phyloP scores from a whole-genome alignment of 2,888 invertebrate species.

The Acronicta leporina region DNA sequence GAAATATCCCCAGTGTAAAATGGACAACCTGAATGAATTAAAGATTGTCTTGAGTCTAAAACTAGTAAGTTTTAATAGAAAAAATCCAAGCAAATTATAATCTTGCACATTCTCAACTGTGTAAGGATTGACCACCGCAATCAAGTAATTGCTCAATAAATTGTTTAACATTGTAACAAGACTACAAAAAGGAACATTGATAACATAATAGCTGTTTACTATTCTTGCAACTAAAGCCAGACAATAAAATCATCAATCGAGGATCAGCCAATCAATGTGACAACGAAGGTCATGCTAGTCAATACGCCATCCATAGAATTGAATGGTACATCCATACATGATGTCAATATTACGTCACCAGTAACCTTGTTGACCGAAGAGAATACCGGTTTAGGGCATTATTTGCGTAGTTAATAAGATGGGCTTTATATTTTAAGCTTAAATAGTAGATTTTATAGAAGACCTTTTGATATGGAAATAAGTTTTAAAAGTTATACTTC shows the following conservation, averaged over 20 bases:
- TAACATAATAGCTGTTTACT: neutral
- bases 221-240: conserved; percentile 11
- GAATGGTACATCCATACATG: conserved; percentile 54
- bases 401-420: conserved; percentile 13
- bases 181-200: neutral
- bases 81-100: no score
- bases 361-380: conserved; percentile 58
- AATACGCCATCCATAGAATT: conserved; percentile 57
- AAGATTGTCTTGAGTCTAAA: neutral
- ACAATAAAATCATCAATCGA: conserved; percentile 43
- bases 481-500: no score
- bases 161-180: neutral
- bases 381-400: conserved; percentile 58
- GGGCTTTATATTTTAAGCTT: neutral
- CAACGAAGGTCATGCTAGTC: conserved; percentile 60
- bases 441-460: neutral
- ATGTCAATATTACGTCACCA: conserved; percentile 79
- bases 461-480: no score
- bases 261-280: conserved; percentile 47
- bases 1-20: neutral
- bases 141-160: neutral
- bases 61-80: no score
- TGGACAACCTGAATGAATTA: neutral
- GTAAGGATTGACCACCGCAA: neutral
- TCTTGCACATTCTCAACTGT: no score